Percentiles rank a stretch among this genome's conserved stretches.
phyloP scores from a whole-genome alignment of 92 coral and sea anemone genomes.

The Metridium senile region DNA sequence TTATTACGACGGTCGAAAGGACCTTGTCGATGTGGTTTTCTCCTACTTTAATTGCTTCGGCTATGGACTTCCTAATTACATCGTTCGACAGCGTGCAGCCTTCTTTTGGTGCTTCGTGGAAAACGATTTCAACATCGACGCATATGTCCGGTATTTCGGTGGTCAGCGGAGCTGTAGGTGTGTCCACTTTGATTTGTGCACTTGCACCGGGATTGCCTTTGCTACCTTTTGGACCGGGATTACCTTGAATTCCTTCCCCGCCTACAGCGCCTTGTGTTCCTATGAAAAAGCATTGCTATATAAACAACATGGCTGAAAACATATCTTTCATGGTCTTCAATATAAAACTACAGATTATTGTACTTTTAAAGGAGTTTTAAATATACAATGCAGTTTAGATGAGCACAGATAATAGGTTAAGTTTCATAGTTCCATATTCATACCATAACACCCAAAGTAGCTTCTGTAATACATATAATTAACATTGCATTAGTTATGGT shows the following conservation, averaged over 20 bases:
- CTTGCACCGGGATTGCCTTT: neutral
- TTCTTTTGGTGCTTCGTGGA: slow-evolving; percentile 19
- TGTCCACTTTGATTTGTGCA: neutral
- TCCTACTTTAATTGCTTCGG: neutral
- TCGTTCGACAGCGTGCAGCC: slow-evolving; percentile 1
- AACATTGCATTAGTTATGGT: too few relatives aligned
- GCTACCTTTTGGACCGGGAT: neutral
- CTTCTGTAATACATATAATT: too few relatives aligned
- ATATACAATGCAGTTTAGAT: too few relatives aligned
- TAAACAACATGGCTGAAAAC: too few relatives aligned
- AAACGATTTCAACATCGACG: slow-evolving; percentile 13
- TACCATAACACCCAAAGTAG: too few relatives aligned
- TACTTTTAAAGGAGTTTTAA: too few relatives aligned
- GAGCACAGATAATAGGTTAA: too few relatives aligned
- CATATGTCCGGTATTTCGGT: neutral
- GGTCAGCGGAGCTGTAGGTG: neutral
- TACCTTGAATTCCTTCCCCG: neutral
- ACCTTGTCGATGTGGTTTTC: neutral
- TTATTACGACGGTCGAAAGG: neutral
- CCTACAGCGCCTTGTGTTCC: neutral
- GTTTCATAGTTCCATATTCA: too few relatives aligned
- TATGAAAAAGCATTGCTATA: neutral
- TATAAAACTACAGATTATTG: too few relatives aligned
- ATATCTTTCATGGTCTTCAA: too few relatives aligned
- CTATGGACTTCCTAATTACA: neutral